Conservation (phyloP, 2,113 vertebrate genomes). For the Sebastes schlegelii region DNA sequence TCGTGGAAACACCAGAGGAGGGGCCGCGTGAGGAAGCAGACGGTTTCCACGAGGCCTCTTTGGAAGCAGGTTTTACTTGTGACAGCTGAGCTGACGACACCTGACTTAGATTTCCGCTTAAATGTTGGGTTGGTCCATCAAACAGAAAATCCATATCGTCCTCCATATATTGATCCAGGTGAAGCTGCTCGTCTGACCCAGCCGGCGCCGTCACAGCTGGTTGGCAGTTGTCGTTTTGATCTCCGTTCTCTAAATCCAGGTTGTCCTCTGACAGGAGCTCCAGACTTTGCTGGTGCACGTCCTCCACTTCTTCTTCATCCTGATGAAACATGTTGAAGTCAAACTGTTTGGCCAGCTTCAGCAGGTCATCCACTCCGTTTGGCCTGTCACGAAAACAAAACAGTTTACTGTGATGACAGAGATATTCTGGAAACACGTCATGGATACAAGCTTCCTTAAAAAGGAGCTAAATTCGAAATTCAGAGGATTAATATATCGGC, state of each 20-base stretch:
- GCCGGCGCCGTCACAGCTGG: rapidly evolving
- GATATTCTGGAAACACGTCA: too few species aligned
- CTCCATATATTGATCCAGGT: conserved; percentile 70
- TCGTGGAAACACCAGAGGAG: not conserved
- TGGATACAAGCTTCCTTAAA: too few species aligned
- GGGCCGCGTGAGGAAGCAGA: rapidly evolving
- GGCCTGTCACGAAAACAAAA: conserved; percentile 56
- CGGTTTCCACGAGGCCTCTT: conserved; percentile 14
- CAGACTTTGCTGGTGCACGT: conserved; percentile 50
- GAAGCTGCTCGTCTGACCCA: not conserved
- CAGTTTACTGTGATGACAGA: not conserved
- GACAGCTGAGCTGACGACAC: conserved; percentile 39
- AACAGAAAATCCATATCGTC: conserved; percentile 89
- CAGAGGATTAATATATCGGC: too few species aligned
- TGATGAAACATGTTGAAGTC: conserved; percentile 90
- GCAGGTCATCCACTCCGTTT: conserved; percentile 88
- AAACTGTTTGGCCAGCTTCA: conserved; percentile 92
- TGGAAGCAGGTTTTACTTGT: not conserved
- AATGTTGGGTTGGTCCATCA: conserved; percentile 88
- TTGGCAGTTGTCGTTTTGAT: not conserved
- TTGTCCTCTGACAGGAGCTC: conserved; percentile 30
- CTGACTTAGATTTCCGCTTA: conserved; percentile 85
- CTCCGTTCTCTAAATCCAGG: not conserved
- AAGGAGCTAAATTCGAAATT: too few species aligned
- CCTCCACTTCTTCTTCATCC: conserved; percentile 77